A percentile compares a stretch with the other conserved stretches of the same genome.
Evolutionary conservation across 1,140 invertebrate genomes (phyloP).

Genomic region (Cylas formicarius): DNA sequence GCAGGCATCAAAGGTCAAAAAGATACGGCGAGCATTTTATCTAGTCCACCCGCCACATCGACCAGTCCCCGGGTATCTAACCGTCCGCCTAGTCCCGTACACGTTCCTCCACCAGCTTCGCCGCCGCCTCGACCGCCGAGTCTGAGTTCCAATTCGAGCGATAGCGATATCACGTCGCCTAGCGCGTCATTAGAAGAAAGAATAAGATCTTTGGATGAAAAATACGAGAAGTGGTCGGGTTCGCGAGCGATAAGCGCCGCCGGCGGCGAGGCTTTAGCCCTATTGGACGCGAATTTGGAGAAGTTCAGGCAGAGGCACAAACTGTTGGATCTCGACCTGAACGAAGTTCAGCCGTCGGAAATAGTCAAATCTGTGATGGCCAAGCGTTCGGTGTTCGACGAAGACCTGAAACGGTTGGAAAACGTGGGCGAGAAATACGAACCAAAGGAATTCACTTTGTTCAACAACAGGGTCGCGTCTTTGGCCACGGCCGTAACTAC

Average conservation of each 20-base stretch:
- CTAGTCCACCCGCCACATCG: constrained; percentile 41
- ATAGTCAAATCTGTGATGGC: constrained; percentile 88
- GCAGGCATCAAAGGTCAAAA: constrained; percentile 41
- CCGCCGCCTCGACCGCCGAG: constrained; percentile 51
- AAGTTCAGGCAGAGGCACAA: constrained; percentile 52
- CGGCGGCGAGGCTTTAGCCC: constrained; percentile 50
- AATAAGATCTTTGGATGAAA: constrained; percentile 78
- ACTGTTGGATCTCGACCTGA: constrained; percentile 49
- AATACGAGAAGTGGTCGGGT: constrained; percentile 84
- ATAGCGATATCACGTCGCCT: constrained; percentile 48
- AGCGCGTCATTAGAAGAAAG: constrained; percentile 76
- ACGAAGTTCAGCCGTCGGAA: constrained; percentile 82
- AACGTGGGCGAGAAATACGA: constrained; percentile 83
- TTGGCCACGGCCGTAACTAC: constrained; percentile 28
- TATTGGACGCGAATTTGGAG: constrained; percentile 50
- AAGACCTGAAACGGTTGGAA: constrained; percentile 88
- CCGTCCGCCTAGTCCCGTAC: constrained; percentile 36
- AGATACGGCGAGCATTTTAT: constrained; percentile 30
- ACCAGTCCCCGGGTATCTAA: constrained; percentile 40
- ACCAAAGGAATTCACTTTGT: constrained; percentile 54
- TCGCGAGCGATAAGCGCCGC: constrained; percentile 51
- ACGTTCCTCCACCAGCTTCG: constrained; percentile 50
- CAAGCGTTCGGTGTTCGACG: constrained; percentile 90
- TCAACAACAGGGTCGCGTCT: constrained; percentile 15
- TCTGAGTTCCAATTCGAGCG: constrained; percentile 53